These are phyloP conservation scores for Anodontia alba DNA, from an alignment of 2,888 invertebrate genomes.

Conservation along the genomic window DNA sequence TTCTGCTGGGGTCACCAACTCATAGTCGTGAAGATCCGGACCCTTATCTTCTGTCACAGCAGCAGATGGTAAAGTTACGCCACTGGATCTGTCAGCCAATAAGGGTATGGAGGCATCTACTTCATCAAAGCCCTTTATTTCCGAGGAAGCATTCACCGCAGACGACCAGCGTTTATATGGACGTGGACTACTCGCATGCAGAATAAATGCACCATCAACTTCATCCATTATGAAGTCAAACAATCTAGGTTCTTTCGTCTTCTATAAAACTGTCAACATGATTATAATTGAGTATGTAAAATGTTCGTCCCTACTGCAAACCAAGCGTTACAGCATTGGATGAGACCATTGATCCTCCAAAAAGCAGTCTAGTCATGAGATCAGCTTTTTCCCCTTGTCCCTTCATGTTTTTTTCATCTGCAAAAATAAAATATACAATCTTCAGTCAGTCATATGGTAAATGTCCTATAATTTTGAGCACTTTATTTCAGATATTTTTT, in stretches of 20 bases:
- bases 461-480: no score
- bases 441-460: no score
- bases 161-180: not conserved
- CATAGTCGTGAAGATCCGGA: not conserved
- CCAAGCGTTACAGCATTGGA: not conserved
- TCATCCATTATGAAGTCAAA: not conserved
- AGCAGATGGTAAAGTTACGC: not conserved
- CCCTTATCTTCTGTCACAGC: not conserved
- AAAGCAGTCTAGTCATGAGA: not conserved
- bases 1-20: constrained; percentile 47
- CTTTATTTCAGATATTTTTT: no score
- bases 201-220: not conserved
- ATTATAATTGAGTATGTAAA: no score
- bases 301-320: no score
- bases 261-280: no score
- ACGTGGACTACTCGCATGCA: not conserved
- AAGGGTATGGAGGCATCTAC: no score
- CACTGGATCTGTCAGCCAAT: not conserved
- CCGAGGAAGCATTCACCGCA: not conserved
- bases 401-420: not conserved
- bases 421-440: not conserved
- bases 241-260: no score
- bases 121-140: not conserved
- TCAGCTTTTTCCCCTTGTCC: not conserved
- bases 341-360: not conserved